Evolutionary conservation across 2,113 vertebrate genomes (phyloP), one percentile per base, ranked within the genome.

Genomic region (Rhombomys opimus): DNA sequence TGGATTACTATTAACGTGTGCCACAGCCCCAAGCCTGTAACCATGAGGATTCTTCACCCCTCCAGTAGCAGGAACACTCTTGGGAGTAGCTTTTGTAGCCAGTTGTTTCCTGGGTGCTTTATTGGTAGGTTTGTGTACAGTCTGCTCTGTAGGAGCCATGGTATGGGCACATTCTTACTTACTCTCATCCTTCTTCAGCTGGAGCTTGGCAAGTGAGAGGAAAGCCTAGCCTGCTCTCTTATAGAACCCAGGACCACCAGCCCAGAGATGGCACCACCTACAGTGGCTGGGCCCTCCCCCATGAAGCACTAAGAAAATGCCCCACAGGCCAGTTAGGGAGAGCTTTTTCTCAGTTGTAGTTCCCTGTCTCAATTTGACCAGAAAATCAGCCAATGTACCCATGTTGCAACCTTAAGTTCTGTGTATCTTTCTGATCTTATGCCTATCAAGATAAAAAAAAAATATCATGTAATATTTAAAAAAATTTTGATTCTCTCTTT

Each of bases 341-440:
- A 22, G 77, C 20, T 3, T 54, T 78, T 54, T 78, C 27, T 54
- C 30, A 78, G 50, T 52, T 78, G 50, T 52, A 54, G 76, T 35
- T 32, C 1, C 76, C 54, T 78, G 46, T 35, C 50, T 54, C 15
- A 78, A 1, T 78, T 78, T 78, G 15, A 35, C 76, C 30, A 78
- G 76, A 78, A 54, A 18, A 54, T 17, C 50, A 54, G 35, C 30
- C 6, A 7, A 46, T 32, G 15, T 7, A 59, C 70, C 46, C 30
- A n/a, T n/a, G 11, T 91, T 91, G 72, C 96, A 92, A 96, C 72
- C 59, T 84, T 92, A 46, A 92, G 59, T 12, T 78, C 25, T 38
- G 3, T 92, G 54, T 20, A 35, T 38, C 50, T 91, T 90, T 93
- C 18, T 18, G 78, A 73, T 94, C 65, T 90, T 63, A 95, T 85